A percentile compares a stretch with the other conserved stretches of the same genome.
These are phyloP conservation scores for Cydia fagiglandana DNA, from an alignment of 1,140 invertebrate genomes.

Conservation along the genomic window DNA sequence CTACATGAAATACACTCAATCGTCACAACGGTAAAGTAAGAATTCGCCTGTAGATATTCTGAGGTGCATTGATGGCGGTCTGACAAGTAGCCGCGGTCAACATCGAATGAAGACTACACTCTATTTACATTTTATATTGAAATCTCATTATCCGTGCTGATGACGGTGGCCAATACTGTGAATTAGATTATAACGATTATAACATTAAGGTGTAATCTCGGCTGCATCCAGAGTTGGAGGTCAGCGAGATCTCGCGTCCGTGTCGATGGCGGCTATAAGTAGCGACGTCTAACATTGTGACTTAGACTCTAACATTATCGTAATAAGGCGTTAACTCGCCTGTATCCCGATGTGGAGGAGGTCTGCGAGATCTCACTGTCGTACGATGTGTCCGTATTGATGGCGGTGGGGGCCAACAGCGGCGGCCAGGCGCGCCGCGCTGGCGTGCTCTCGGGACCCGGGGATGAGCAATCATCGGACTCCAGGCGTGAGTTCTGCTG, in stretches of 20 bases:
- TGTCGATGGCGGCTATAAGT: conserved; percentile 44
- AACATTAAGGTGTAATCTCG: conserved; percentile 49
- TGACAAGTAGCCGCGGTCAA: too few relatives aligned
- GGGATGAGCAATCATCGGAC: conserved; percentile 73
- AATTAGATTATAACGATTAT: too few relatives aligned
- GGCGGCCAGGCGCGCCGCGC: conserved; percentile 59
- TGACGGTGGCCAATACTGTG: too few relatives aligned
- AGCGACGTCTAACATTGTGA: too few relatives aligned
- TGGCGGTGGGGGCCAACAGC: conserved; percentile 55
- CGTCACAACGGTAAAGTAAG: too few relatives aligned
- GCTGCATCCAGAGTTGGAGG: conserved; percentile 90
- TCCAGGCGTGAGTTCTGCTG: conserved; percentile 62
- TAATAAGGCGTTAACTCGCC: conserved; percentile 63
- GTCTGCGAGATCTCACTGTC: conserved; percentile 89
- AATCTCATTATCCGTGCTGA: too few relatives aligned
- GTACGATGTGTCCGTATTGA: conserved; percentile 83
- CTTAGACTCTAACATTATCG: too few relatives aligned
- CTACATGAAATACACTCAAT: too few relatives aligned
- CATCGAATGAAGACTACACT: too few relatives aligned
- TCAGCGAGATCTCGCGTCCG: conserved; percentile 86
- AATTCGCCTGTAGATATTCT: too few relatives aligned
- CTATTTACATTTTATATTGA: too few relatives aligned
- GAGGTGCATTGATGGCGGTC: too few relatives aligned
- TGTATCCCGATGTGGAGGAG: conserved; percentile 90
- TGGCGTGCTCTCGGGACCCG: conserved; percentile 54